Percentiles rank a stretch among this genome's conserved stretches.
These are phyloP conservation scores for Silurus glanis DNA, from an alignment of 2,113 vertebrate genomes.

Conservation along the genomic window DNA sequence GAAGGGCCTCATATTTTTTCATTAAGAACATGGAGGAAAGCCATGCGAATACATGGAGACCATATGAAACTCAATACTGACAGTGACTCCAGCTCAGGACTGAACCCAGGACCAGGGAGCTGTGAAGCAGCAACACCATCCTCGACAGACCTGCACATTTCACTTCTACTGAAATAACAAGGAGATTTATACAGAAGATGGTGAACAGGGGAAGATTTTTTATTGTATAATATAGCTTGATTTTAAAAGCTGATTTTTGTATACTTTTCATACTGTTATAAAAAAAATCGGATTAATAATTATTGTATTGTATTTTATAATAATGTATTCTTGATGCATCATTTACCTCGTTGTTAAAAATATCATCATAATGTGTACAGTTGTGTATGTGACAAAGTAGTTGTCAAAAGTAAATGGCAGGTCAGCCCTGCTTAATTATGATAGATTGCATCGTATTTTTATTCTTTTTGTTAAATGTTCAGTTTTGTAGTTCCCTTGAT, in stretches of 20 bases:
- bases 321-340: too few species aligned
- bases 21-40: neutral
- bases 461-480: neutral
- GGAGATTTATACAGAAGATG: neutral
- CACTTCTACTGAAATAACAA: neutral
- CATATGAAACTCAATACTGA: too few species aligned
- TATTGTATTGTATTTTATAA: too few species aligned
- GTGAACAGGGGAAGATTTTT: neutral
- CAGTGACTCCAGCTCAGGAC: too few species aligned
- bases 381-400: too few species aligned
- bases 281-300: neutral
- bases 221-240: too few species aligned
- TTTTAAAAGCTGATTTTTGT: neutral
- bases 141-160: neutral
- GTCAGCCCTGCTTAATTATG: neutral
- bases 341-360: too few species aligned
- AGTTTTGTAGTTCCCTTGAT: neutral
- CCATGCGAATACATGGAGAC: too few species aligned
- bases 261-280: neutral
- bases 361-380: too few species aligned
- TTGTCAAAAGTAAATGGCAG: too few species aligned
- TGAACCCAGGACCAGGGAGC: too few species aligned
- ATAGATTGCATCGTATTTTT: neutral
- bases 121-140: too few species aligned
- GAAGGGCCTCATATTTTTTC: neutral